Percentiles rank a stretch among this genome's conserved stretches.
phyloP scores from a whole-genome alignment of 2,113 vertebrate species.

The Electrona antarctica region DNA sequence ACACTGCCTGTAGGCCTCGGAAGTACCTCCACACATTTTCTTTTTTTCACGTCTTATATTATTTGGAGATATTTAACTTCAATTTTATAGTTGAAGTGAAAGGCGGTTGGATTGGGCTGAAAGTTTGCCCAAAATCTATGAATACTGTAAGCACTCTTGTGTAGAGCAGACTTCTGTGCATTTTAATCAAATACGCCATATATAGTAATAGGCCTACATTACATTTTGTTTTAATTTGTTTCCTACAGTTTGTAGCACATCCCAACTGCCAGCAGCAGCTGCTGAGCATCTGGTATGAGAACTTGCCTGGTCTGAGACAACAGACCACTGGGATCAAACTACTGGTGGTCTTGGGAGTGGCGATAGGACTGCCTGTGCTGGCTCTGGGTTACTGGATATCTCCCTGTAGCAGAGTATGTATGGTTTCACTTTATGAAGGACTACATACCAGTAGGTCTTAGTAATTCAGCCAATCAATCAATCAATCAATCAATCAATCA shows the following conservation, averaged over 20 bases:
- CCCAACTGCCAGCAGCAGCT: slow-evolving; percentile 99
- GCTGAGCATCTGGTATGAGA: slow-evolving; percentile 98
- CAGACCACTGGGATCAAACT: slow-evolving; percentile 94
- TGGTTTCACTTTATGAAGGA: not conserved
- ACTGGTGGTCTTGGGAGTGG: slow-evolving; percentile 91
- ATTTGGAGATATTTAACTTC: too few species aligned
- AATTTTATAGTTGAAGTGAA: too few species aligned
- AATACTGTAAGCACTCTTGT: too few species aligned
- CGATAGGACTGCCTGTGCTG: slow-evolving; percentile 89
- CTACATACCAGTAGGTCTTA: not conserved
- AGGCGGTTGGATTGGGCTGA: too few species aligned
- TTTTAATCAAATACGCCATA: too few species aligned
- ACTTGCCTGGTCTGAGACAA: slow-evolving; percentile 90
- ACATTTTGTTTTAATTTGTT: not conserved
- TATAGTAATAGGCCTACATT: too few species aligned
- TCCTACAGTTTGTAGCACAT: slow-evolving; percentile 93
- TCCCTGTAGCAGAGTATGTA: slow-evolving; percentile 91
- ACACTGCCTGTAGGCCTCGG: too few species aligned
- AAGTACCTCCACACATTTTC: too few species aligned
- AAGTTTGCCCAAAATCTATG: too few species aligned
- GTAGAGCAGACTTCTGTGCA: too few species aligned
- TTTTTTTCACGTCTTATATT: too few species aligned
- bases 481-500: too few species aligned
- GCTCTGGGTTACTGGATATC: slow-evolving; percentile 93
- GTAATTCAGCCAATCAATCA: not conserved